Evolutionary conservation across 1,140 invertebrate genomes (phyloP).

Genomic region (Drosophila ogumai): DNA sequence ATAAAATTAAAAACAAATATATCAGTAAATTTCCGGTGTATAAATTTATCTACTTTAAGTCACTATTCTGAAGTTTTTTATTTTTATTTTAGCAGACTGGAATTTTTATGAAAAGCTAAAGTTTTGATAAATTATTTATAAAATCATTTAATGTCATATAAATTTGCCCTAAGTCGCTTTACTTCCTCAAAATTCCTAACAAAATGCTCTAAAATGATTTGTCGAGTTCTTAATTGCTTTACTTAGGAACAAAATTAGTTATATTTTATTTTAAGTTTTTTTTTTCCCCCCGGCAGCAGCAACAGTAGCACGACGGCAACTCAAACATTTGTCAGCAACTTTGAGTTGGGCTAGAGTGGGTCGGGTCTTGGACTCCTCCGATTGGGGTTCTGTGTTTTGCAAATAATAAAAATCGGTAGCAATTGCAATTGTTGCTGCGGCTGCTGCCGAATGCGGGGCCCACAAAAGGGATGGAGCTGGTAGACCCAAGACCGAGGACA

Average conservation of each 20-base stretch:
- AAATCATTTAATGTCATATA: not conserved
- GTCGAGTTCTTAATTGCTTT: not conserved
- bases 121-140: not conserved
- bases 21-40: too few species aligned
- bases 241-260: conserved; percentile 15
- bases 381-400: conserved; percentile 39
- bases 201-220: not conserved
- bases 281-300: conserved; percentile 11
- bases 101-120: not conserved
- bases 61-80: too few species aligned
- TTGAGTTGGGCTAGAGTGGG: conserved; percentile 7
- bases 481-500: conserved; percentile 19
- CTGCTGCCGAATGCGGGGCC: conserved; percentile 20
- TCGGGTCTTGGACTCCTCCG: conserved; percentile 7
- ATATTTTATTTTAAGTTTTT: not conserved
- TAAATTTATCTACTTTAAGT: too few species aligned
- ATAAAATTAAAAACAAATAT: too few species aligned
- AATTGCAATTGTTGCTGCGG: conserved; percentile 74
- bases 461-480: conserved; percentile 56
- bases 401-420: conserved; percentile 81
- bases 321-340: conserved; percentile 65
- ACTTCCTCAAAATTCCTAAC: not conserved
- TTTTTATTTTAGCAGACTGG: too few species aligned
- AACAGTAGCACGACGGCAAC: conserved; percentile 35
- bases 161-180: not conserved